Evolutionary conservation across 2,113 vertebrate genomes (phyloP).

Genomic region (Axis porcinus): DNA sequence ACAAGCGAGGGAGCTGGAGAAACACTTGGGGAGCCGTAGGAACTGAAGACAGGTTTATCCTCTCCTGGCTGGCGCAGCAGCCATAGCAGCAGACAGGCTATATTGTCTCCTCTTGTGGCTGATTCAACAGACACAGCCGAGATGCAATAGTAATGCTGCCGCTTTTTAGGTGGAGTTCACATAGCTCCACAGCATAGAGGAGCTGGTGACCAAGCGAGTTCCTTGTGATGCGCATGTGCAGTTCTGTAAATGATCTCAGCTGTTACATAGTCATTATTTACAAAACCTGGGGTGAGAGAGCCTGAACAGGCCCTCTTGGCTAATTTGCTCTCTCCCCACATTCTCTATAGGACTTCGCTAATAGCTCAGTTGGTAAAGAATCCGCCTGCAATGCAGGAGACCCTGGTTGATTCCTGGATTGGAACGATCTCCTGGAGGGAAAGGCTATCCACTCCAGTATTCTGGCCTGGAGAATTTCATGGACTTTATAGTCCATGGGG

Average conservation of each 20-base stretch:
- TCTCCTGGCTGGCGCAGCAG: background rate
- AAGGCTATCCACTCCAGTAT: background rate
- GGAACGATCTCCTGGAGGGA: background rate
- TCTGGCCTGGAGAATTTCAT: background rate
- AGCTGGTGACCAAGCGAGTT: background rate
- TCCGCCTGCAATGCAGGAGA: background rate
- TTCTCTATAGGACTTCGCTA: background rate
- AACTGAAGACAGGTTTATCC: background rate
- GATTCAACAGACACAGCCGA: background rate
- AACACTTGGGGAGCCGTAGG: background rate
- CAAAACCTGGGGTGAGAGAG: background rate
- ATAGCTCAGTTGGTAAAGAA: background rate
- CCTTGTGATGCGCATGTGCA: background rate
- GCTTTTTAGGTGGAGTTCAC: background rate
- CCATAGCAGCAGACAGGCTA: background rate
- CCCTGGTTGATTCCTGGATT: background rate
- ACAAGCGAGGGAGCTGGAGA: background rate
- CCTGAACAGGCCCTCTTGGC: background rate
- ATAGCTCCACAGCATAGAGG: background rate
- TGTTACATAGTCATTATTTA: background rate
- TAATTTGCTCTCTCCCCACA: background rate
- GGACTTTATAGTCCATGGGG: accelerated
- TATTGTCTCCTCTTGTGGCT: background rate
- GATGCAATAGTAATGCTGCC: background rate
- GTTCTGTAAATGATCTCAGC: background rate